Conservation (phyloP, 2,797 vertebrate species). For the Coranthus polyacanthus region DNA sequence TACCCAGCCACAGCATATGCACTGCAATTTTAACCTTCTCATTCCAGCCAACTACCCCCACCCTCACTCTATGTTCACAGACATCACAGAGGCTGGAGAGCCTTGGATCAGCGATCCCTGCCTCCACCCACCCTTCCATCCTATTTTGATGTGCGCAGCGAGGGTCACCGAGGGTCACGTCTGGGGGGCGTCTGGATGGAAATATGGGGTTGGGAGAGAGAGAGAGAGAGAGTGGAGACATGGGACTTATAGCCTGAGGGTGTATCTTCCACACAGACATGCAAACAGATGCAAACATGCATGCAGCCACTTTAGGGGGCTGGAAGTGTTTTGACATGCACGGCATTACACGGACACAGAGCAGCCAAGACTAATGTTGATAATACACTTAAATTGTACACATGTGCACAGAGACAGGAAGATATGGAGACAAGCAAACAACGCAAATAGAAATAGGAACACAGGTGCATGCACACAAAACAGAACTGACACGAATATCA, state of each 20-base stretch:
- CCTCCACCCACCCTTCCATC: conserved; percentile 12
- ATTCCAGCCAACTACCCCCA: conserved; percentile 14
- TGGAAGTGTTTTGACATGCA: conserved; percentile 32
- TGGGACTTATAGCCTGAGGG: conserved; percentile 57
- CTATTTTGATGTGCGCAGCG: conserved; percentile 61
- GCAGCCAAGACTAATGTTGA: conserved; percentile 15
- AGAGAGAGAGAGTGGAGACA: conserved; percentile 23
- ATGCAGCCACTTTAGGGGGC: conserved; percentile 20
- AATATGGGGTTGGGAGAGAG: conserved; percentile 42
- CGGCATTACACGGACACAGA: conserved; percentile 19
- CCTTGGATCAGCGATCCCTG: conserved; percentile 18
- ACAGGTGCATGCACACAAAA: conserved; percentile 29
- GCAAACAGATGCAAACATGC: conserved; percentile 49
- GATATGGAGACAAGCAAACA: background rate
- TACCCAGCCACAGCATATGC: conserved; percentile 82
- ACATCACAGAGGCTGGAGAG: conserved; percentile 55
- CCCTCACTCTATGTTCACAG: background rate
- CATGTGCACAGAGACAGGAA: conserved; percentile 17
- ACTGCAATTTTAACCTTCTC: conserved; percentile 65
- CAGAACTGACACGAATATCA: conserved; percentile 4
- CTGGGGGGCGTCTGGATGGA: conserved; percentile 50
- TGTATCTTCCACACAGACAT: conserved; percentile 52
- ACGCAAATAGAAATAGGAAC: conserved; percentile 2
- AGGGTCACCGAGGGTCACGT: conserved; percentile 72
- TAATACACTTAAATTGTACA: conserved; percentile 28